Conservation (phyloP, 2,113 vertebrate genomes). For the Miniopterus natalensis region DNA sequence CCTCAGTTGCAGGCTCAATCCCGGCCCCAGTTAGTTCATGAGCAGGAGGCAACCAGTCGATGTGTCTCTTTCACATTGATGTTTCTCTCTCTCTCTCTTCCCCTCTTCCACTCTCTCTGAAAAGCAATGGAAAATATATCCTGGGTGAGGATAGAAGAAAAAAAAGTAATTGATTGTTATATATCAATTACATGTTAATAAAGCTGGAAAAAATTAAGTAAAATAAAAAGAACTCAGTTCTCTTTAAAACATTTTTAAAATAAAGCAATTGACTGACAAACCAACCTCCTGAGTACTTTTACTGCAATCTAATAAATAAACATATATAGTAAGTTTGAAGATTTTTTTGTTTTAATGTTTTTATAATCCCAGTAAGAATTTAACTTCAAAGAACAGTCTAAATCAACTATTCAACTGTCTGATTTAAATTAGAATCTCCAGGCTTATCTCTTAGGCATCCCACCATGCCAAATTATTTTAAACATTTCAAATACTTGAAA, state of each 20-base stretch:
- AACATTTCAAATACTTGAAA: conserved; percentile 15
- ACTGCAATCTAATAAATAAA: conserved; percentile 16
- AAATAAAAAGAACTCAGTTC: neutral
- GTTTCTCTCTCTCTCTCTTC: no score
- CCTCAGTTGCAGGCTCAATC: no score
- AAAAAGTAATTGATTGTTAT: neutral
- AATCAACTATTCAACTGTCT: neutral
- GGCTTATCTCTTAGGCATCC: neutral
- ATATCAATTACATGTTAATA: neutral
- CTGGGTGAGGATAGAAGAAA: no score
- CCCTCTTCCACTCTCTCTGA: no score
- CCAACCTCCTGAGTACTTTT: neutral
- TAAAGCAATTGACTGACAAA: neutral
- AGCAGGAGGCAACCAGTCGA: no score
- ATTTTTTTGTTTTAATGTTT: neutral
- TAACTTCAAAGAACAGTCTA: neutral
- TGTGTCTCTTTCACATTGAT: no score
- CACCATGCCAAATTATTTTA: neutral
- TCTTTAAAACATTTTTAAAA: neutral
- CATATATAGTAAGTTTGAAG: neutral
- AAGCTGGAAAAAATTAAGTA: neutral
- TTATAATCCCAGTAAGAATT: conserved; percentile 16
- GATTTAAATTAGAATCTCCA: neutral
- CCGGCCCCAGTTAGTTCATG: no score
- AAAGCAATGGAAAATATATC: no score